Base-by-base conservation (phyloP, 2,888 invertebrate genomes). In the Sarcophaga variegata region DNA sequence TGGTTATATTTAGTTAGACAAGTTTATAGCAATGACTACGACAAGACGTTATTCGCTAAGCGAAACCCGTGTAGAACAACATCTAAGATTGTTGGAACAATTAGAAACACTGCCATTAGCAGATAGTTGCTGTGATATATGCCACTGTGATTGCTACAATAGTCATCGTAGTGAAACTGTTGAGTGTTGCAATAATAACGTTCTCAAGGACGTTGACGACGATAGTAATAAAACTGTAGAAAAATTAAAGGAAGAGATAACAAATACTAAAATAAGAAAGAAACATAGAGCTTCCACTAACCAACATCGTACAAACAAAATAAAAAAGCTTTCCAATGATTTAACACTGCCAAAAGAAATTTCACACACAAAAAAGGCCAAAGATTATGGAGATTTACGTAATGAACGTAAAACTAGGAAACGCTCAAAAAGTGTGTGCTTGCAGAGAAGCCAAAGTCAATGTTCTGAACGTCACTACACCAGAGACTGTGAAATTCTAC, bases 71-170 rank as follows among this genome's bases (percentile, higher is more conserved):
- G 88, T 88, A 60, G 90, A 89, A 62, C 89, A 92, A 71, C 92
- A 93, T 80, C 87, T 91, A 17, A 89, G 90, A 63, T 89, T 92
- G 84, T 86, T 93, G 67, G 90, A 90, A 54, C 88, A 90, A 75
- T 74, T 93, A 80, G 89, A 91, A 25, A 84, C 80, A 27, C 77
- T 90, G 77, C 89, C 91, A 11, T 89, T 93, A 62, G 83, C 85
- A 14, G 90, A 92, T 78, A 93, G 91, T 83, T 93, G 93, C 66
- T 93, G 93, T 85, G 92, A 92, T 74, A 92, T 93, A 83, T 93
- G 93, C 81, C 92, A 92, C 76, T 93, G 93, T 81, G 93, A 93
- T 88, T 93, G 93, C 74, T 92, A 92, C 82, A 92, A 90, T 81
- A 91, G 92, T 45, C 93, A 93, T 85, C 90, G 90, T 79, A 90